A percentile compares a stretch with the other conserved stretches of the same genome.
phyloP scores from a whole-genome alignment of 2,888 invertebrate genomes.

The Gymnocheta viridis region DNA sequence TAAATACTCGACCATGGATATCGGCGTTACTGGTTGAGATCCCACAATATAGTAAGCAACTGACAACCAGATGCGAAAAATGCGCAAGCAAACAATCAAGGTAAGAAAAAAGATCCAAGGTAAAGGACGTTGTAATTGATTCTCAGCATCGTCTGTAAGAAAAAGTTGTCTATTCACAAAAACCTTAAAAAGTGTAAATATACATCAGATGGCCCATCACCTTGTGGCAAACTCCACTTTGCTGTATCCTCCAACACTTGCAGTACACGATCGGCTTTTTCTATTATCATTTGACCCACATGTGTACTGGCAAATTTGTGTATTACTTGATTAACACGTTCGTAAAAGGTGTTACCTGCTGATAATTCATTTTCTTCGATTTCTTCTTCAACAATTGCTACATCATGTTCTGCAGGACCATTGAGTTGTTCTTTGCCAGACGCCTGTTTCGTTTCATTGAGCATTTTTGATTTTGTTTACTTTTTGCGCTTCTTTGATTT shows the following conservation, averaged over 20 bases:
- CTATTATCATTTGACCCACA: slow-evolving; percentile 77
- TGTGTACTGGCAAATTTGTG: slow-evolving; percentile 77
- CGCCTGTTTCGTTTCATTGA: slow-evolving; percentile 65
- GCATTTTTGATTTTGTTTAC: slow-evolving; percentile 68
- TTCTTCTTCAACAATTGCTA: slow-evolving; percentile 27
- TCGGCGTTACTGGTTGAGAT: slow-evolving; percentile 75
- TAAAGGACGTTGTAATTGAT: slow-evolving; percentile 77
- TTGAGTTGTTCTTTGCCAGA: slow-evolving; percentile 38
- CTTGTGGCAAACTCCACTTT: slow-evolving; percentile 80
- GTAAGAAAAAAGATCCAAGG: slow-evolving; percentile 79
- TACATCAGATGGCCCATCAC: slow-evolving; percentile 67
- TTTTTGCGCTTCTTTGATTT: background rate
- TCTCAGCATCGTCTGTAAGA: slow-evolving; percentile 45
- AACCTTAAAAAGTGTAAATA: background rate
- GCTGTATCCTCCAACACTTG: slow-evolving; percentile 79
- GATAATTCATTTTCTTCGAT: background rate
- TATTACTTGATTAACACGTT: slow-evolving; percentile 73
- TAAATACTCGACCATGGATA: slow-evolving; percentile 77
- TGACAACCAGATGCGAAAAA: slow-evolving; percentile 76
- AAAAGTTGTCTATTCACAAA: background rate
- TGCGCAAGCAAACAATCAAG: slow-evolving; percentile 77
- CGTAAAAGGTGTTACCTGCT: slow-evolving; percentile 23
- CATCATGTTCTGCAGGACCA: slow-evolving; percentile 17
- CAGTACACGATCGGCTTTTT: slow-evolving; percentile 76
- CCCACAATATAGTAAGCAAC: slow-evolving; percentile 77